A percentile compares a stretch with the other conserved stretches of the same genome.
Evolutionary conservation across 2,113 vertebrate species (phyloP).

Genomic region (Phocoena phocoena): DNA sequence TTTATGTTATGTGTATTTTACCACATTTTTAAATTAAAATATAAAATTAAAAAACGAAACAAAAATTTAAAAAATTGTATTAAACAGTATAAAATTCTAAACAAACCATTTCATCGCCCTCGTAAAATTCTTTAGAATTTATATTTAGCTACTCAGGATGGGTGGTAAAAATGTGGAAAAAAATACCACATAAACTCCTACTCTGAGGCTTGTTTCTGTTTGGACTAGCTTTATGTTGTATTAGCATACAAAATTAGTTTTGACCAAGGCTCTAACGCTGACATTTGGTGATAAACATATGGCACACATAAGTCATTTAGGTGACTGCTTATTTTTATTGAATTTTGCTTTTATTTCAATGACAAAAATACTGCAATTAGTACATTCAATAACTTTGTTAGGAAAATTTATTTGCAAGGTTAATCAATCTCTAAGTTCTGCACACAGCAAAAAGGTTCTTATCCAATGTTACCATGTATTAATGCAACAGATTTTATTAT

Average conservation of each 20-base stretch:
- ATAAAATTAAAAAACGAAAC: not conserved
- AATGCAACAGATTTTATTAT: not conserved
- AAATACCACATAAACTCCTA: not conserved
- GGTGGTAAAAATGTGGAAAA: not conserved
- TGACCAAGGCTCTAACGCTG: not conserved
- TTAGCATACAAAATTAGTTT: not conserved
- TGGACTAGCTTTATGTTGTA: not conserved
- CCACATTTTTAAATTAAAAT: not conserved
- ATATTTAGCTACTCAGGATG: not conserved
- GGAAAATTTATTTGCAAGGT: not conserved
- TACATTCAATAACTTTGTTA: not conserved
- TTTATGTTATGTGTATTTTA: not conserved
- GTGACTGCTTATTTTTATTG: not conserved
- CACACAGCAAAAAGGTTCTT: not conserved
- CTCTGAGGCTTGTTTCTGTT: not conserved
- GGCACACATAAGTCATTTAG: not conserved
- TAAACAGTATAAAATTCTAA: not conserved
- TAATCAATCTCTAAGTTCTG: not conserved
- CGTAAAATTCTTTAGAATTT: not conserved
- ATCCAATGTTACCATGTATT: not conserved
- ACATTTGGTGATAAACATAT: not conserved
- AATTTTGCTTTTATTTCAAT: slow-evolving; percentile 40
- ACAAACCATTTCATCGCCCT: not conserved
- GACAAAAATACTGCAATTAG: not conserved
- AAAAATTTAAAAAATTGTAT: not conserved